Base-by-base conservation (phyloP, 2,797 vertebrate species). In the Sebastolobus alascanus region DNA sequence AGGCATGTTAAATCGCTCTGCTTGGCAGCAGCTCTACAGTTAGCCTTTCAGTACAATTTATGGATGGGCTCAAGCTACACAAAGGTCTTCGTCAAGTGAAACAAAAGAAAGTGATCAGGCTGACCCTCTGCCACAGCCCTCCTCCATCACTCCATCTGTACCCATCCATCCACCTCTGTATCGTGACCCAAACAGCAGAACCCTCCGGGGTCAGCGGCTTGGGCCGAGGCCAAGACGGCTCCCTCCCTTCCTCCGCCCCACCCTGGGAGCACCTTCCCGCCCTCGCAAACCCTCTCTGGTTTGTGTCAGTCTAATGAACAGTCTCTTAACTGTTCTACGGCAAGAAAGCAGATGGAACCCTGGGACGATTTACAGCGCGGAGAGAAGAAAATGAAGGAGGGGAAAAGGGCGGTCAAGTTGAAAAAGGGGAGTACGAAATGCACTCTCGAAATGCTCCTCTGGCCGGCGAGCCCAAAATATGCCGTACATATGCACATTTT, bases 251-350 rank as follows among this genome's bases (percentile, higher is more conserved):
- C 70, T 68, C 60, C 38, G 4, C 68, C 55, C 40, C 71, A 80
- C 77, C 76, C 54, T 65, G 27, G 31, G 68, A 80, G 68, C 59
- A 69, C 79, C 75, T 61, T 71, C 80, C 68, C 68, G 25, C 74
- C 73, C 66, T 65, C 6, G 10, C 5, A 25, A 59, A 56, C 55
- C 58, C 77, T 80, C 84, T 90, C 93, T 93, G 94, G 80, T 93
- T 88, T 93, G 58, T 90, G 84, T 94, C 93, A 90, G 82, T 63
- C 79, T 90, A 85, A 93, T 85, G 88, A 91, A 85, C 83, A 46
- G 22, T 65, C 73, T 80, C 73, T 79, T 13, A 88, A 76, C 75
- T 56, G 43, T 66, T 89, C 80, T 40, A 37, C 16, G 10, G 71
- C 63, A 75, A 83, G 68, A 78, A 83, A 85, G 86, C 88, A 92